Conservation (phyloP, 2,113 vertebrate genomes). For the Chaetura pelagica region DNA sequence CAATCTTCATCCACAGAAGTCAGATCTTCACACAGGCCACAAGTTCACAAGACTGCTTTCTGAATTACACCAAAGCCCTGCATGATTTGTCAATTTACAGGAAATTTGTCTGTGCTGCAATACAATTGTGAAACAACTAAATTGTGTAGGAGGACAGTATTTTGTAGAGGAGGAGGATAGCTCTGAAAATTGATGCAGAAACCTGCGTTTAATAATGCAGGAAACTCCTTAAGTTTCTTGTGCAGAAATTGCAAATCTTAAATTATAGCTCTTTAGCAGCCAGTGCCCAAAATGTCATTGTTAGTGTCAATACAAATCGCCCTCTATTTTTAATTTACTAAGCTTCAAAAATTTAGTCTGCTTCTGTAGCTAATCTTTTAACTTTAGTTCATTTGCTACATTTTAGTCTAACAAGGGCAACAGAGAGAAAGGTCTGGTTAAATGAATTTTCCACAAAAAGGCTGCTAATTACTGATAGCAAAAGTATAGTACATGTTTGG, state of each 20-base stretch:
- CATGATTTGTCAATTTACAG: conserved; percentile 27
- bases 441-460: background rate
- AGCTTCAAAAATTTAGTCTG: background rate
- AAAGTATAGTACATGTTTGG: background rate
- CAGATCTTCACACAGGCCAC: background rate
- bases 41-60: background rate
- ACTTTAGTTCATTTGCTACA: background rate
- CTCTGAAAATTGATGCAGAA: background rate
- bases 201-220: background rate
- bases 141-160: background rate
- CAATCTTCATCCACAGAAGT: background rate
- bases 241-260: background rate
- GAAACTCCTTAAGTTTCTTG: background rate
- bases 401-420: background rate
- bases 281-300: background rate
- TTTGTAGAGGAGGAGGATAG: background rate
- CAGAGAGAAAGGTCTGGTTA: background rate
- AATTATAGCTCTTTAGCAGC: background rate
- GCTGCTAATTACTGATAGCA: background rate
- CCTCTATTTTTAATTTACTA: background rate
- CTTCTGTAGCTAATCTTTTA: background rate
- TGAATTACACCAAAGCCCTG: conserved; percentile 1
- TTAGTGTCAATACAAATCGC: background rate
- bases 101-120: conserved; percentile 12
- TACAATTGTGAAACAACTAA: conserved; percentile 10